phyloP scores from a whole-genome alignment of 92 coral and sea anemone genomes.

The Porites cylindrica region DNA sequence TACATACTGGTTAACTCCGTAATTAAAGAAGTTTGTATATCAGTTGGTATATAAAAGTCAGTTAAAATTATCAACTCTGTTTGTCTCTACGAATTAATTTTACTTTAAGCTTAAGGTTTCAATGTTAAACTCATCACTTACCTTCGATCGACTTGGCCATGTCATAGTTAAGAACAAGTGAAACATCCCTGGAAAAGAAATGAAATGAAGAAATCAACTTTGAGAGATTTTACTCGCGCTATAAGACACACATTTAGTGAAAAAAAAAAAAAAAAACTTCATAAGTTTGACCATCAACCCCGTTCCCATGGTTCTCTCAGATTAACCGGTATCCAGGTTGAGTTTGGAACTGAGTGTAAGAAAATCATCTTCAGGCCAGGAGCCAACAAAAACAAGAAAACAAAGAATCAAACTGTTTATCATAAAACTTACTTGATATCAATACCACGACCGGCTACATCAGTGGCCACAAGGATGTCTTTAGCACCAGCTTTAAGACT shows the following conservation, averaged over 20 bases:
- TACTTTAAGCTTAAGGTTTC: too few relatives aligned
- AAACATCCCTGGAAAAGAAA: conserved; percentile 84
- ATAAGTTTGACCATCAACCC: too few relatives aligned
- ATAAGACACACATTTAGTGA: background rate
- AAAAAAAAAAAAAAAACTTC: background rate
- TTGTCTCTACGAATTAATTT: too few relatives aligned
- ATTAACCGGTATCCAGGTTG: too few relatives aligned
- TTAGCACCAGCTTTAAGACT: conserved; percentile 98
- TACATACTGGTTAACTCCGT: too few relatives aligned
- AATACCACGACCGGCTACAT: conserved; percentile 99
- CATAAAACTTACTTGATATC: conserved; percentile 88
- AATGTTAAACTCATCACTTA: conserved; percentile 27
- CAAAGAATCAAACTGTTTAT: background rate
- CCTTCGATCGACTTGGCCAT: conserved; percentile 99
- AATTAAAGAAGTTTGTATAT: too few relatives aligned
- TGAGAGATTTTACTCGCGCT: background rate
- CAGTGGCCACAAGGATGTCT: conserved; percentile 95
- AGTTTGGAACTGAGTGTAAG: too few relatives aligned
- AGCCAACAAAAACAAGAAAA: background rate
- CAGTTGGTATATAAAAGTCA: too few relatives aligned
- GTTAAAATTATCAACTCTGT: too few relatives aligned
- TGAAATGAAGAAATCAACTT: background rate
- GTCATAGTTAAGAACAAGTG: conserved; percentile 96
- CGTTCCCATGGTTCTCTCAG: too few relatives aligned
- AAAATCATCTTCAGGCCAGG: too few relatives aligned